Evolutionary conservation across 1,140 invertebrate genomes (phyloP).

Genomic region (Philotrypesis tridentata): DNA sequence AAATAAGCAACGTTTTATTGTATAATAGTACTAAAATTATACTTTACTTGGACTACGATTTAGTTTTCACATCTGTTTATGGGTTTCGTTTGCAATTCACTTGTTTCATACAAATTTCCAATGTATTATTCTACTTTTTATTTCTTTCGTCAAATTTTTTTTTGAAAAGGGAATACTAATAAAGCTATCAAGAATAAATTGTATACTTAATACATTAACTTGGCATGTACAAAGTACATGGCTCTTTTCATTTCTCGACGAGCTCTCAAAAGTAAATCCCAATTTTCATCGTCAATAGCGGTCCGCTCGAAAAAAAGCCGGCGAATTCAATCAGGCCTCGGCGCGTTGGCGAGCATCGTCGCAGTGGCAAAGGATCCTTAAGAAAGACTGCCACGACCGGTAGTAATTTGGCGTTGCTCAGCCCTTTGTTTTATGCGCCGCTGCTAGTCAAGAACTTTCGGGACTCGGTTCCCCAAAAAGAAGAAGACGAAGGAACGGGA

Average conservation of each 20-base stretch:
- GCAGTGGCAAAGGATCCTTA: background rate
- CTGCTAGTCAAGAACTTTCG: slow-evolving; percentile 11
- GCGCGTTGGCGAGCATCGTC: background rate
- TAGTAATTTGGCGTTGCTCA: slow-evolving; percentile 13
- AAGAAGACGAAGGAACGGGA: background rate
- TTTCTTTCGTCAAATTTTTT: too few relatives aligned
- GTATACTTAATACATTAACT: too few relatives aligned
- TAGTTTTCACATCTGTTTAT: too few relatives aligned
- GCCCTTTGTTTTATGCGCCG: slow-evolving; percentile 24
- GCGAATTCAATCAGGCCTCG: slow-evolving; percentile 4
- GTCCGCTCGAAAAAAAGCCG: background rate
- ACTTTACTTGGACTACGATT: too few relatives aligned
- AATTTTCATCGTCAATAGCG: background rate
- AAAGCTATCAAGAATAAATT: too few relatives aligned
- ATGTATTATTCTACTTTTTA: too few relatives aligned
- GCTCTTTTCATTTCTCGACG: background rate
- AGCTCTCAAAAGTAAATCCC: background rate
- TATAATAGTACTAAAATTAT: too few relatives aligned
- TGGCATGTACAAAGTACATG: too few relatives aligned
- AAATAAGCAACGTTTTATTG: too few relatives aligned
- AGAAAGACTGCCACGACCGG: background rate
- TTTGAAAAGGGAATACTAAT: too few relatives aligned
- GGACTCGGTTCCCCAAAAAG: background rate
- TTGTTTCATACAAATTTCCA: too few relatives aligned
- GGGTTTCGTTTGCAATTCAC: too few relatives aligned